A percentile compares a stretch with the other conserved stretches of the same genome.
Evolutionary conservation across 2,888 invertebrate species (phyloP).

Genomic region (Leptinotarsa rubiginosa): DNA sequence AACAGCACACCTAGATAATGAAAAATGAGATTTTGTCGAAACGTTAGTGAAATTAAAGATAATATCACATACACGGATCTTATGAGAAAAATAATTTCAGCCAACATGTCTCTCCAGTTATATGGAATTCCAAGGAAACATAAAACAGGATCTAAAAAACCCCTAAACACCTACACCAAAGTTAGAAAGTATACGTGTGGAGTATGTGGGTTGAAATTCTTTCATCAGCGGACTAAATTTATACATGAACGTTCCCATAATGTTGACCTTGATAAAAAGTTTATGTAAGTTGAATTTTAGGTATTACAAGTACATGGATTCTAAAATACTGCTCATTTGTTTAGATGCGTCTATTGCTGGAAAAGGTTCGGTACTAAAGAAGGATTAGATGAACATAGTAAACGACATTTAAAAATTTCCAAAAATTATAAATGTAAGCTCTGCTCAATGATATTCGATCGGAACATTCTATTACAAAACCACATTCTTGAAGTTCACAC

Average conservation of each 20-base stretch:
- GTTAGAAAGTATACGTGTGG: constrained; percentile 26
- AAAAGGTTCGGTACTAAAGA: constrained; percentile 22
- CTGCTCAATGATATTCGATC: constrained; percentile 12
- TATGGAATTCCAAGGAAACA: constrained; percentile 16
- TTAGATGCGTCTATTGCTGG: constrained; percentile 30
- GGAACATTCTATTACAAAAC: constrained; percentile 27
- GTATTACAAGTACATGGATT: not conserved
- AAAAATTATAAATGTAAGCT: constrained; percentile 25
- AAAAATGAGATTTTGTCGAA: no score
- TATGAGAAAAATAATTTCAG: constrained; percentile 26
- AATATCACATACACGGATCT: no score
- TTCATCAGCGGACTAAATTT: constrained; percentile 17
- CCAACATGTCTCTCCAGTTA: constrained; percentile 17
- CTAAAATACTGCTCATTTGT: not conserved
- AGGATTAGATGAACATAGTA: constrained; percentile 14
- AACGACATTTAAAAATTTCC: not conserved
- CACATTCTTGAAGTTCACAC: constrained; percentile 32
- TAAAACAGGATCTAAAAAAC: constrained; percentile 16
- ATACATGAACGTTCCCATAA: constrained; percentile 29
- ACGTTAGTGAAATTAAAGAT: no score
- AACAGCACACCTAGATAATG: no score
- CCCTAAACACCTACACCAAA: constrained; percentile 11
- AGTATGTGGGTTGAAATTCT: constrained; percentile 30
- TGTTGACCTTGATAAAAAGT: constrained; percentile 12
- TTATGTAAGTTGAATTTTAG: constrained; percentile 26